These are phyloP conservation scores for Dasyprocta punctata DNA, from an alignment of 2,113 vertebrate species.

Conservation along the genomic window DNA sequence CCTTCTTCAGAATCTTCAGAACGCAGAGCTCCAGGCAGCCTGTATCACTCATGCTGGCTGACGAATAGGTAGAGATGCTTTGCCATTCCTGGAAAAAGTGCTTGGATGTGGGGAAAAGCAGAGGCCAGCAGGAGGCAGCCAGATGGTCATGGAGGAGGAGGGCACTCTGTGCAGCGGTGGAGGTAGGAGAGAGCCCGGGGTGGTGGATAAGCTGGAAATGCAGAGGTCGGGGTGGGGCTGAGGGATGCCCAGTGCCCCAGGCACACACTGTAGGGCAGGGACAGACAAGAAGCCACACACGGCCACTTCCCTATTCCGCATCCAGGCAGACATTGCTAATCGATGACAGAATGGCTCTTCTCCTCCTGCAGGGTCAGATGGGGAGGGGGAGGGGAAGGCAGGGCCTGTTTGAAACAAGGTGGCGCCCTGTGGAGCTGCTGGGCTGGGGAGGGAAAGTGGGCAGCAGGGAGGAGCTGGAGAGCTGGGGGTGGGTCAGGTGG, in stretches of 20 bases:
- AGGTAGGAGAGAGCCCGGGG: accelerated
- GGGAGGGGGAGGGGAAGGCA: background rate
- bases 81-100: background rate
- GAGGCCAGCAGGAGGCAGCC: background rate
- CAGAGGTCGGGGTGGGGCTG: background rate
- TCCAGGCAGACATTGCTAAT: background rate
- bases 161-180: background rate
- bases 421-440: accelerated
- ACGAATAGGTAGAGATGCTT: background rate
- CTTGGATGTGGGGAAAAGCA: background rate
- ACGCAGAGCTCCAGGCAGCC: background rate
- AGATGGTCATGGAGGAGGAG: background rate
- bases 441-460: background rate
- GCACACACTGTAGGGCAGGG: background rate
- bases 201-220: background rate
- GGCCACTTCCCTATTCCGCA: background rate
- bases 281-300: background rate
- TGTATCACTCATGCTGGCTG: background rate
- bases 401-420: background rate
- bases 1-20: background rate
- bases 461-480: background rate
- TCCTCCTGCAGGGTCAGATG: background rate
- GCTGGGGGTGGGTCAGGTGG: background rate
- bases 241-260: background rate
- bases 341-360: background rate